These are phyloP conservation scores for Drosophila santomea DNA, from an alignment of 1,140 invertebrate genomes.

Conservation along the genomic window DNA sequence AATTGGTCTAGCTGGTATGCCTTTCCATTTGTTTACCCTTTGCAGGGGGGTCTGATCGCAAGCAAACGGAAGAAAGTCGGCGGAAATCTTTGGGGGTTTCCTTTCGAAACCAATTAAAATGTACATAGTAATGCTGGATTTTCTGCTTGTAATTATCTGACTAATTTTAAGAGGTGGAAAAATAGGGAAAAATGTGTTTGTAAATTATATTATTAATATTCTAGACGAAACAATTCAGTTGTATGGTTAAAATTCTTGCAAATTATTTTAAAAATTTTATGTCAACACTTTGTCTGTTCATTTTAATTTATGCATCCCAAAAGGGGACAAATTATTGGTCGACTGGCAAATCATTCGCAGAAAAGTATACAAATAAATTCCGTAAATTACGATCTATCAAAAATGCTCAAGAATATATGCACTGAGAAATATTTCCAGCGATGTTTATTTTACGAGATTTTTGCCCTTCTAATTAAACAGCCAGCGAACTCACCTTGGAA, in stretches of 20 bases:
- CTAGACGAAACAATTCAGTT: background rate
- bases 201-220: background rate
- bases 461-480: background rate
- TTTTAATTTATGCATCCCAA: slow-evolving; percentile 4
- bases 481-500: slow-evolving; percentile 68
- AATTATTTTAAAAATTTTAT: background rate
- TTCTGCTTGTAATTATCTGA: background rate
- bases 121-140: slow-evolving; percentile 2
- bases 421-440: slow-evolving; percentile 1
- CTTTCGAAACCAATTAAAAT: slow-evolving; percentile 8
- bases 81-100: slow-evolving; percentile 18
- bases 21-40: slow-evolving; percentile 41
- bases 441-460: background rate
- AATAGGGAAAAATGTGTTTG: background rate
- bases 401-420: background rate
- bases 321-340: background rate
- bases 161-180: background rate
- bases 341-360: background rate
- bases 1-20: slow-evolving; percentile 42
- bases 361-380: slow-evolving; percentile 6
- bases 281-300: slow-evolving; percentile 3
- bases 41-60: background rate
- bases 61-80: slow-evolving; percentile 9
- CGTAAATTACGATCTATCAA: background rate
- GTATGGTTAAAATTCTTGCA: background rate